A percentile compares a stretch with the other conserved stretches of the same genome.
phyloP scores from a whole-genome alignment of 2,888 invertebrate species.

The Pasiphila rectangulata region DNA sequence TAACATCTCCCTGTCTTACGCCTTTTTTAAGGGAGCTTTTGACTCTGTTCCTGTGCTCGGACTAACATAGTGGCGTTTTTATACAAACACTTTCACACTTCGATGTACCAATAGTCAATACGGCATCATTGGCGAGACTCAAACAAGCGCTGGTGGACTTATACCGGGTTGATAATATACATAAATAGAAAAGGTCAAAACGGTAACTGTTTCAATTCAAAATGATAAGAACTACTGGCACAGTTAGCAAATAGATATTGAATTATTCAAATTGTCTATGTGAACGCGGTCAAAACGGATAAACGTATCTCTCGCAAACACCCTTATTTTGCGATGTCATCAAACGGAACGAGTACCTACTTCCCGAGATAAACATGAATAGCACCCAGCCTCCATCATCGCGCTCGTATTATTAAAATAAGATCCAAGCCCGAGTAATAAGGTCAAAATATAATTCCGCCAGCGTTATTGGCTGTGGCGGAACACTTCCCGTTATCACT shows the following conservation, averaged over 20 bases:
- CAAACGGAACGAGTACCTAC: slow-evolving; percentile 9
- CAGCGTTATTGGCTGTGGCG: slow-evolving; percentile 42
- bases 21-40: too few species aligned
- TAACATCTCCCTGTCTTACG: too few species aligned
- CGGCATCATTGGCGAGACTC: too few species aligned
- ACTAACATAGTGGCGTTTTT: too few species aligned
- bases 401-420: slow-evolving; percentile 13
- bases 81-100: too few species aligned
- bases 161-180: too few species aligned
- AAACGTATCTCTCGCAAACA: slow-evolving; percentile 1
- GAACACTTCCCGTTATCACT: slow-evolving; percentile 55
- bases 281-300: slow-evolving; percentile 1
- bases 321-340: slow-evolving; percentile 8
- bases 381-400: neutral
- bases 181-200: too few species aligned
- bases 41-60: too few species aligned
- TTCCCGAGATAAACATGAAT: slow-evolving; percentile 10
- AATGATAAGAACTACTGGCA: neutral
- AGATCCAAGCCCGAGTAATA: slow-evolving; percentile 20
- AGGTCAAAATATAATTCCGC: slow-evolving; percentile 30
- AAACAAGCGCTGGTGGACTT: too few species aligned
- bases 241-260: neutral
- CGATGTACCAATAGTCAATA: too few species aligned
- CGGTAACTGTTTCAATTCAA: neutral
- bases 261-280: slow-evolving; percentile 7